These are phyloP conservation scores for Triplophysa dalaica DNA, from an alignment of 2,113 vertebrate species.

Conservation along the genomic window DNA sequence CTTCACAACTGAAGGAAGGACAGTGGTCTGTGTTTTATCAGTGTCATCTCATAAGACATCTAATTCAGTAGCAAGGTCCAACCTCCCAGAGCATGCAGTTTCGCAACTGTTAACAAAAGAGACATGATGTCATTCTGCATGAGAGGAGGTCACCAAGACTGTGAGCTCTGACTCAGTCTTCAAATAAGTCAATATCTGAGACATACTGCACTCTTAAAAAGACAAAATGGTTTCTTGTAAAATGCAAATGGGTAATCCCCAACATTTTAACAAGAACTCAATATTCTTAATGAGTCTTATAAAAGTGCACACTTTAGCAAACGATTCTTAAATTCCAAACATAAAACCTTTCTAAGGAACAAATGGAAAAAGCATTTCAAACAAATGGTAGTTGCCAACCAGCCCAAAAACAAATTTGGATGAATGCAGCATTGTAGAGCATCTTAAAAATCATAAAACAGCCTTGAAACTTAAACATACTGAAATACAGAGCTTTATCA, in stretches of 20 bases:
- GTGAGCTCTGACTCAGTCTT: conserved; percentile 32
- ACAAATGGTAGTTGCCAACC: not conserved
- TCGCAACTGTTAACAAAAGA: conserved; percentile 23
- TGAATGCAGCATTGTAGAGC: not conserved
- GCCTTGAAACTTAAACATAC: not conserved
- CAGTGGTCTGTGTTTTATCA: conserved; percentile 26
- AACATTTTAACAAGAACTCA: conserved; percentile 27
- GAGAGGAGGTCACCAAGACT: conserved; percentile 24
- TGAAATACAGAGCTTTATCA: conserved; percentile 3
- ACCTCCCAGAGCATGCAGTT: conserved; percentile 21
- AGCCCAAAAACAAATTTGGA: not conserved
- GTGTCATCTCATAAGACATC: conserved; percentile 40
- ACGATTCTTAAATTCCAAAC: not conserved
- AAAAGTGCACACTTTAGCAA: conserved; percentile 1
- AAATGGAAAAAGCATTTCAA: not conserved
- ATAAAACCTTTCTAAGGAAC: conserved; percentile 24
- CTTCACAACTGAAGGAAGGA: conserved; percentile 4
- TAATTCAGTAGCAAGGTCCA: conserved; percentile 28
- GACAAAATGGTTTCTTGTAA: conserved; percentile 8
- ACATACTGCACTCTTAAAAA: conserved; percentile 28
- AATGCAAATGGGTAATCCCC: not conserved
- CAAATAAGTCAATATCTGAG: not conserved
- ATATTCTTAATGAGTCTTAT: conserved; percentile 11
- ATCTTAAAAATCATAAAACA: not conserved
- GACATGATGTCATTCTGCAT: conserved; percentile 37